Base-by-base conservation (phyloP, 2,113 vertebrate genomes). In the Polyodon spathula region DNA sequence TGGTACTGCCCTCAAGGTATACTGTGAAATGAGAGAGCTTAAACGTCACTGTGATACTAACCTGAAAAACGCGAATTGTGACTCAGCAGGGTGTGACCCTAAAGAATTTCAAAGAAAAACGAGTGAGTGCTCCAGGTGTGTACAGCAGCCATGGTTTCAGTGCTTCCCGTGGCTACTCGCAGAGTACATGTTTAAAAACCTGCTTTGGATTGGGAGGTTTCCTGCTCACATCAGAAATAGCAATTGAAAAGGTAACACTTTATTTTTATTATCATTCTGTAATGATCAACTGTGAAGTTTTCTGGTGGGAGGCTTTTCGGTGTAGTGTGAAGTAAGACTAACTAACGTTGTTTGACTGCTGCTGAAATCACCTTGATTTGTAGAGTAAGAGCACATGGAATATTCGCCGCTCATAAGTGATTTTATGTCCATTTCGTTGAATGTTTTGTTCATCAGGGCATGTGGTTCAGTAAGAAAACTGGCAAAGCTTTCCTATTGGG, bases 11-110 rank as follows among this genome's bases (percentile, higher is more conserved):
- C n/a, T n/a, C n/a, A 38, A 56, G 54, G 63, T 54, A 59, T 64
- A 63, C 58, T 68, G 64, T 68, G 59, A 68, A 16, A 8, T 44
- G 48, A 54, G n/a, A 17, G 16, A 55, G 55, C 63, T 42, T 10
- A 14, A 42, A 27, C 17, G 37, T 48, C 39, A 58, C 50, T 54
- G 46, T 10, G 16, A 50, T 0, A 46, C 38, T 11, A 65, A 37
- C 4, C 8, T 37, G 54, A 42, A 83, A 86, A 86, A 85, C 82
- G 73, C 74, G 81, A 83, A 79, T 75, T 68, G 76, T 85, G 84
- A 82, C 86, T 83, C 86, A 72, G 56, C 56, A 84, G 92, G 93
- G 93, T 81, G 91, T 86, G 84, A 85, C 83, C 63, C 56, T 37
- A 68, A 85, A 82, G 78, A 84, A 86, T 83, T 79, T 82, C 76